These are phyloP conservation scores for Ciconia nigra DNA, from an alignment of 2,797 vertebrate species.

Conservation along the genomic window DNA sequence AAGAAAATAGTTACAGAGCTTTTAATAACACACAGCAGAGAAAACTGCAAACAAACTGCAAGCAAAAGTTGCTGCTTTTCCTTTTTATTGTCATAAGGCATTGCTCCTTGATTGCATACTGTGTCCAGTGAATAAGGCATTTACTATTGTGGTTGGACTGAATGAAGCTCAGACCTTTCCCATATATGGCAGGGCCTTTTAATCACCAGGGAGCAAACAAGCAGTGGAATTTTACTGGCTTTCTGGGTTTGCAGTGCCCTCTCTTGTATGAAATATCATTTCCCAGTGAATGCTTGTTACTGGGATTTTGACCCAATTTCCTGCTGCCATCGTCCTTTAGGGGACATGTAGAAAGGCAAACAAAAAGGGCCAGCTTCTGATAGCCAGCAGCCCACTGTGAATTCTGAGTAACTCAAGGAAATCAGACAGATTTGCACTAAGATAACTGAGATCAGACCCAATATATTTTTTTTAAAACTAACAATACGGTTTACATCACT, in stretches of 20 bases:
- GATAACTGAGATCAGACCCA: not conserved
- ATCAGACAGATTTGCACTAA: not conserved
- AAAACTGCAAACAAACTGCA: not conserved
- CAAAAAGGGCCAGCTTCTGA: not conserved
- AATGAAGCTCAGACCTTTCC: slow-evolving; percentile 51
- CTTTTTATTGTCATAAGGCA: not conserved
- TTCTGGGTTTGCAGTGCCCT: slow-evolving; percentile 39
- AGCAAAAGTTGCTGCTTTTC: not conserved
- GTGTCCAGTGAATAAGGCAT: slow-evolving; percentile 15
- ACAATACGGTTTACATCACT: not conserved
- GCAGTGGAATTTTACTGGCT: slow-evolving; percentile 53
- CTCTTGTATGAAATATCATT: slow-evolving; percentile 40
- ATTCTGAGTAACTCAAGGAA: not conserved
- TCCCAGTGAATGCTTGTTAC: not conserved
- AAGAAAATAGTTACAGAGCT: not conserved
- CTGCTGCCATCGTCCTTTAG: not conserved
- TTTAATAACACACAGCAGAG: not conserved
- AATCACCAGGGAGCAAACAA: slow-evolving; percentile 39
- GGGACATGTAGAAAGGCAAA: not conserved
- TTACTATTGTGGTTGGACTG: not conserved
- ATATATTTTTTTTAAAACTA: not conserved
- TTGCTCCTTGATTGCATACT: not conserved
- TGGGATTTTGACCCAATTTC: slow-evolving; percentile 21
- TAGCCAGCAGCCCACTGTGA: not conserved
- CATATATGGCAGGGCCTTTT: slow-evolving; percentile 54